Evolutionary conservation across 2,888 invertebrate species (phyloP), one percentile per base, ranked within the genome.

Genomic region (Ommatoiulus sabulosus): DNA sequence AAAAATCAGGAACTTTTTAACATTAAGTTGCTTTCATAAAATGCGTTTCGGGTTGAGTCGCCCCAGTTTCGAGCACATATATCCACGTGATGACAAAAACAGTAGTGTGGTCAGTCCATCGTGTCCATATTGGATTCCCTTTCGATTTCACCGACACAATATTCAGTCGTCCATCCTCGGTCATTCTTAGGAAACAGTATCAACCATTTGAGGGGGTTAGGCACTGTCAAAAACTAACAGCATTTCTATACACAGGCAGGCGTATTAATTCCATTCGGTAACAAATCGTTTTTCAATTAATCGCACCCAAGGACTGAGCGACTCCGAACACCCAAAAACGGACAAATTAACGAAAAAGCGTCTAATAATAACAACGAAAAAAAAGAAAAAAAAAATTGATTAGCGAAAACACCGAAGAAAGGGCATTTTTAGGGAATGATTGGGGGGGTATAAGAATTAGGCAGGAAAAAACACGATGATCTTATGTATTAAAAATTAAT

Each of bases 211-310:
- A 1, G 35, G 63, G 80, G 80, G 80, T 80, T 80, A 80, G 80
- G 80, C 80, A 80, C 80, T 80, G 80, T 80, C 80, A 80, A 80
- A 80, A 80, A 80, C 80, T n/a, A 80, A 80, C 80, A 80, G 80
- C 80, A 80, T 80, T 80, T 80, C 80, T 80, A 80, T 80, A 80
- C 80, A 80, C 80, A 80, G 80, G 35, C 80, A 35, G 15, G 12
- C 35, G 80, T 80, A 35, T 80, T 80, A 80, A 80, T 80, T 80
- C 10, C 35, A 80, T 80, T 80, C 80, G 12, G 35, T 80, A 80
- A 80, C 80, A 80, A 35, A 80, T 24, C 8, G 35, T 24, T 80
- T 35, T 80, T 80, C 80, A 35, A 80, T 80, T 80, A 80, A 80
- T 80, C 35, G 80, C 80, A 80, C 35, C 35, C 80, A 35, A 80